Percentiles rank a stretch among this genome's conserved stretches.
phyloP scores from a whole-genome alignment of 2,113 vertebrate species.

The Lethenteron camtschaticum region DNA sequence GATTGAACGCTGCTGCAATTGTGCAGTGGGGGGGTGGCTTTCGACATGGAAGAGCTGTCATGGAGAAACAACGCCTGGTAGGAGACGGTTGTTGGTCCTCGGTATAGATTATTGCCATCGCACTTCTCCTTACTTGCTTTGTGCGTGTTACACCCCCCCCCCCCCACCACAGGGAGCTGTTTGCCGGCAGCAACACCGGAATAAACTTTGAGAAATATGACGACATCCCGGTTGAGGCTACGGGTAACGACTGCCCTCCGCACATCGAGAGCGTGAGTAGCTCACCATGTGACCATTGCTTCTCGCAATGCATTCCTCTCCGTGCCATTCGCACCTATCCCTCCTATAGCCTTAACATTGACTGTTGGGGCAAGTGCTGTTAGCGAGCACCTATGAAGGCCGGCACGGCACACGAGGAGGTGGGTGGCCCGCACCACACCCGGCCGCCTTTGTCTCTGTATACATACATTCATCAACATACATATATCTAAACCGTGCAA shows the following conservation, averaged over 20 bases:
- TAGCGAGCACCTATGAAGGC: too few relatives aligned
- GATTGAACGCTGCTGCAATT: not conserved
- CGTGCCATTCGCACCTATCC: too few relatives aligned
- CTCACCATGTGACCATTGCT: too few relatives aligned
- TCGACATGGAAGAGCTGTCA: not conserved
- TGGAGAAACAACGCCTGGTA: not conserved
- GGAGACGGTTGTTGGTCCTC: not conserved
- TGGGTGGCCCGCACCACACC: too few relatives aligned
- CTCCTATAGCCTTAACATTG: too few relatives aligned
- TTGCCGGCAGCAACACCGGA: slow-evolving; percentile 48
- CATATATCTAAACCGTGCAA: too few relatives aligned
- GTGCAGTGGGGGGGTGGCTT: not conserved
- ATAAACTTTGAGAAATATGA: slow-evolving; percentile 90
- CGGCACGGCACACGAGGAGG: too few relatives aligned
- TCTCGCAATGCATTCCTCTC: too few relatives aligned
- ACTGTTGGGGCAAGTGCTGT: too few relatives aligned
- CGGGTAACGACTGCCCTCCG: slow-evolving; percentile 41
- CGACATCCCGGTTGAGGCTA: slow-evolving; percentile 48
- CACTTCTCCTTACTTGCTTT: not conserved
- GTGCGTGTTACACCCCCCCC: not conserved
- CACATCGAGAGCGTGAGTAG: not conserved
- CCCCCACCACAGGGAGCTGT: slow-evolving; percentile 19
- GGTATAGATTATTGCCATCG: not conserved
- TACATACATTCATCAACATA: too few relatives aligned
- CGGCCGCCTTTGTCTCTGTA: too few relatives aligned